Evolutionary conservation across 2,888 invertebrate genomes (phyloP).

Genomic region (Pterostichus madidus): DNA sequence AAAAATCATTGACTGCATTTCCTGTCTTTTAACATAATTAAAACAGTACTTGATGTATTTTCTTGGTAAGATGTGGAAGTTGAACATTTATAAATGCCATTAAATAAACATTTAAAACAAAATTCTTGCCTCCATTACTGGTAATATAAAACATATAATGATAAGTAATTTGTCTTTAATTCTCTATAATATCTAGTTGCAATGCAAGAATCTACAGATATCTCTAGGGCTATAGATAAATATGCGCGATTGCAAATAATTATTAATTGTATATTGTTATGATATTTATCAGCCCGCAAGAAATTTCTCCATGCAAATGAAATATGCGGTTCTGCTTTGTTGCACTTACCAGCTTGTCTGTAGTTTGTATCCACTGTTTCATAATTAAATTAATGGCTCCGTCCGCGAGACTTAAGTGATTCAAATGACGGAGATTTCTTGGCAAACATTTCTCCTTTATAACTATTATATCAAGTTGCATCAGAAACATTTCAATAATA

Average conservation of each 20-base stretch:
- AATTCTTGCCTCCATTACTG: not conserved
- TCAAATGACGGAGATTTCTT: not conserved
- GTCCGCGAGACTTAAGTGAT: not conserved
- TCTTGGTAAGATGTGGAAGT: too few species aligned
- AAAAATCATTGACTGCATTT: too few species aligned
- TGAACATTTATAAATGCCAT: too few species aligned
- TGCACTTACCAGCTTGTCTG: not conserved
- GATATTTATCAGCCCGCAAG: conserved; percentile 42
- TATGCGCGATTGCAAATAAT: conserved; percentile 30
- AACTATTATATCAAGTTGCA: not conserved
- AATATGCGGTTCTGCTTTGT: conserved; percentile 5
- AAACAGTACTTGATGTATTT: too few species aligned
- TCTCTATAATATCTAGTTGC: conserved; percentile 7
- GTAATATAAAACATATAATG: not conserved
- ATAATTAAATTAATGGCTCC: not conserved
- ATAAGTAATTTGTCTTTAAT: conserved; percentile 32
- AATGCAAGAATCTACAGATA: not conserved
- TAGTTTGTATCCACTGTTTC: not conserved
- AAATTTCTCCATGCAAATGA: conserved; percentile 3
- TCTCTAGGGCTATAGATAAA: conserved; percentile 16
- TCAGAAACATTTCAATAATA: not conserved
- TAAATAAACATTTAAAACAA: too few species aligned
- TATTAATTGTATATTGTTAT: conserved; percentile 27
- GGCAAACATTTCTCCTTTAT: not conserved
- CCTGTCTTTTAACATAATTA: too few species aligned